phyloP scores from a whole-genome alignment of 2,888 invertebrate species.

The Prostheceraeus crozeri region DNA sequence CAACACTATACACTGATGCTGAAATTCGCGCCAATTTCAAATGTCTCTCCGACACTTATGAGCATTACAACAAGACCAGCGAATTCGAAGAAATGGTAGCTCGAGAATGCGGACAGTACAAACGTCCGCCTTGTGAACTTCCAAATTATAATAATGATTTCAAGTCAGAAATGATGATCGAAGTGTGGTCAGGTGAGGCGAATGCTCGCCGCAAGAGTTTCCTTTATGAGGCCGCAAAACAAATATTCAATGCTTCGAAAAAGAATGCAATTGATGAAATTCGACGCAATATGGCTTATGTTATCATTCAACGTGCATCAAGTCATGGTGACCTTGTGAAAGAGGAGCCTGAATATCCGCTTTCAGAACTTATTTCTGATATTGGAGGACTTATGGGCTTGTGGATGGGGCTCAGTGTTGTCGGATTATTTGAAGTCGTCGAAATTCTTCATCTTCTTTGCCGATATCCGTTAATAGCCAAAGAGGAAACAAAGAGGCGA shows the following conservation, averaged over 20 bases:
- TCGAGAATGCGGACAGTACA: neutral
- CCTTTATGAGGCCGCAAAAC: neutral
- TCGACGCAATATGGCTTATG: conserved; percentile 9
- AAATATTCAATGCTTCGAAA: neutral
- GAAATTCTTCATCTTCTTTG: conserved; percentile 40
- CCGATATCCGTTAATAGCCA: no score
- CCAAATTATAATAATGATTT: neutral
- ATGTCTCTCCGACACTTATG: neutral
- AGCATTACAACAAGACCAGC: conserved; percentile 1
- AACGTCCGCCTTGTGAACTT: conserved; percentile 12
- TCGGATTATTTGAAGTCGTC: conserved; percentile 42
- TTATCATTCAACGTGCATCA: conserved; percentile 27
- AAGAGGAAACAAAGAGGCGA: no score
- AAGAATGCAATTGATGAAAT: conserved; percentile 25
- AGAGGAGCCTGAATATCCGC: conserved; percentile 32
- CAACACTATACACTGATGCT: conserved; percentile 19
- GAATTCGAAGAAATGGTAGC: neutral
- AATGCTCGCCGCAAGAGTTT: neutral
- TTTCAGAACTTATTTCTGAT: conserved; percentile 45
- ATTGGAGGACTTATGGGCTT: conserved; percentile 46
- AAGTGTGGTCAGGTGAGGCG: conserved; percentile 4
- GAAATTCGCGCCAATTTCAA: conserved; percentile 23
- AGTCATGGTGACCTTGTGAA: conserved; percentile 21
- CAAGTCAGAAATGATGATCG: conserved; percentile 17
- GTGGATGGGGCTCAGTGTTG: conserved; percentile 45